Evolutionary conservation across 2,113 vertebrate species (phyloP).

Genomic region (Capreolus pygargus): DNA sequence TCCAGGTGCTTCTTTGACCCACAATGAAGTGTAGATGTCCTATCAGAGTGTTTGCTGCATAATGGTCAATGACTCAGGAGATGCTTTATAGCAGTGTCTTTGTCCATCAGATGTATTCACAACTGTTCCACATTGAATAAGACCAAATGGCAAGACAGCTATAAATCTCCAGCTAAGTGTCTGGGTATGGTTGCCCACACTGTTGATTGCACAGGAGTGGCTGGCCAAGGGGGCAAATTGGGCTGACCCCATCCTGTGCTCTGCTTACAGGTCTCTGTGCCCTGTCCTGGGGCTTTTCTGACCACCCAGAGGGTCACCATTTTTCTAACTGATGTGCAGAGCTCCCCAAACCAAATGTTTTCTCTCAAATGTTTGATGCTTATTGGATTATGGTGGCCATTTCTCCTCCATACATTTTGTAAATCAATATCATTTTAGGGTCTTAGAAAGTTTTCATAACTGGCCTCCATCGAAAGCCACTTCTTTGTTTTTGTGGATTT

Average conservation of each 20-base stretch:
- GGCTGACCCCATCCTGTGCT: background rate
- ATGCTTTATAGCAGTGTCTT: background rate
- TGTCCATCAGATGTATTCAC: background rate
- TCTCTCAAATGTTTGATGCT: background rate
- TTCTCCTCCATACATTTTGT: slow-evolving; percentile 19
- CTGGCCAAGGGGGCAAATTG: background rate
- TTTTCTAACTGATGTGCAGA: background rate
- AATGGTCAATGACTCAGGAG: background rate
- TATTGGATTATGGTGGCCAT: background rate
- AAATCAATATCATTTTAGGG: background rate
- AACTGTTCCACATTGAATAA: background rate
- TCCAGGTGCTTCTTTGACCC: background rate
- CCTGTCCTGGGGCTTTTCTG: background rate
- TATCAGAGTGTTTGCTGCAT: background rate
- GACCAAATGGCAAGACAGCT: background rate
- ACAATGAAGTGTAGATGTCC: accelerated
- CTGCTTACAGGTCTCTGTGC: background rate
- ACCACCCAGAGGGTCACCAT: background rate
- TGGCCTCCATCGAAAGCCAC: background rate
- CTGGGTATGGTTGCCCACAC: background rate
- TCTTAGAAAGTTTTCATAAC: background rate
- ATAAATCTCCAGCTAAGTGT: background rate
- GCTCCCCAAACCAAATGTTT: background rate
- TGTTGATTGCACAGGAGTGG: background rate
- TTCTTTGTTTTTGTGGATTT: background rate